A percentile compares a stretch with the other conserved stretches of the same genome.
These are phyloP conservation scores for Mormyrus hasselquistii DNA, from an alignment of 2,797 vertebrate genomes.

Conservation along the genomic window DNA sequence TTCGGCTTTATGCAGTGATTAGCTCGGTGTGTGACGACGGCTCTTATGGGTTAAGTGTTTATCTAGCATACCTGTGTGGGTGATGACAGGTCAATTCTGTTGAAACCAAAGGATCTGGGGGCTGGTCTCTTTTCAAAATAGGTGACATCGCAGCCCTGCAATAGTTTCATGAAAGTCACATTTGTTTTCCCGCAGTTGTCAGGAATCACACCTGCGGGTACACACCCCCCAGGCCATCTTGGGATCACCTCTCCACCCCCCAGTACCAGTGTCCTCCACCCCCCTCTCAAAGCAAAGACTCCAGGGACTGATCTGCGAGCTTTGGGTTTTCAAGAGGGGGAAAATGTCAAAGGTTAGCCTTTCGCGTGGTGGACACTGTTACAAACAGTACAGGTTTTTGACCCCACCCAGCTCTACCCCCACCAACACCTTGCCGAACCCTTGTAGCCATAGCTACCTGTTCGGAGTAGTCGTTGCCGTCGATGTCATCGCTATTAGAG, in stretches of 20 bases:
- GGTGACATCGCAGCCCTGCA: conserved; percentile 53
- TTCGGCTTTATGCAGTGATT: neutral
- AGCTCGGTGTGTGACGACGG: conserved; percentile 10
- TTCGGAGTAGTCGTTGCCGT: conserved; percentile 90
- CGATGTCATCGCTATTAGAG: conserved; percentile 93
- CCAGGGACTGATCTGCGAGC: neutral
- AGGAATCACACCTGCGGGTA: neutral
- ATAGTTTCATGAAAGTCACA: conserved; percentile 9
- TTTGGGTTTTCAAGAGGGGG: neutral
- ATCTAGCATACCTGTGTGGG: conserved; percentile 55
- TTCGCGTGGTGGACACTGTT: neutral
- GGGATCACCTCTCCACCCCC: neutral
- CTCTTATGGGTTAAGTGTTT: conserved; percentile 1
- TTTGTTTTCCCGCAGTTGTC: neutral
- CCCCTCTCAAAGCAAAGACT: neutral
- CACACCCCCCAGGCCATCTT: neutral
- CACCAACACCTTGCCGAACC: neutral
- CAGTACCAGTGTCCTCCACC: neutral
- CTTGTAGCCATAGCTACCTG: conserved; percentile 62
- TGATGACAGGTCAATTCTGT: conserved; percentile 59
- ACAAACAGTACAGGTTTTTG: neutral
- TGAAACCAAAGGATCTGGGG: conserved; percentile 52
- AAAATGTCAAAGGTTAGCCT: neutral
- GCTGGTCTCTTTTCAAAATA: conserved; percentile 58
- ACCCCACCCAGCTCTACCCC: conserved; percentile 30